phyloP scores from a whole-genome alignment of 2,113 vertebrate species.

The Amblyornis subalaris region DNA sequence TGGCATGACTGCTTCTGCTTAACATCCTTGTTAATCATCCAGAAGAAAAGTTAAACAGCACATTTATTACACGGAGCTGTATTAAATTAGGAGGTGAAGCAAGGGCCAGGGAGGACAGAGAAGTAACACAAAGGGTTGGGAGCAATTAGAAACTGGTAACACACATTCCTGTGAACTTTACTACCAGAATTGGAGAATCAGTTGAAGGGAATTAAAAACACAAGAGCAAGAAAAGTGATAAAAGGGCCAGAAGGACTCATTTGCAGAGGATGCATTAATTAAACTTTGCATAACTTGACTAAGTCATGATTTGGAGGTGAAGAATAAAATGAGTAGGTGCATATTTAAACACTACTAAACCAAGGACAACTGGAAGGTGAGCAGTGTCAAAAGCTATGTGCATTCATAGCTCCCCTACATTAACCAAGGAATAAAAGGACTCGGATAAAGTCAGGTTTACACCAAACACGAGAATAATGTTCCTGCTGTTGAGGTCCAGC shows the following conservation, averaged over 20 bases:
- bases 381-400: background rate
- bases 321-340: background rate
- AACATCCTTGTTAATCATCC: slow-evolving; percentile 37
- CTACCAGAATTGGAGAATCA: background rate
- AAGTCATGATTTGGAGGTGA: background rate
- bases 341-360: background rate
- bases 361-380: background rate
- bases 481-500: background rate
- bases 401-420: background rate
- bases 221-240: slow-evolving; percentile 4
- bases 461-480: background rate
- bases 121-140: slow-evolving; percentile 21
- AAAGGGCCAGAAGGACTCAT: background rate
- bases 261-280: background rate
- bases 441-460: background rate
- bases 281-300: background rate
- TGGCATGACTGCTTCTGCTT: slow-evolving; percentile 18
- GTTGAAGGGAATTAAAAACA: slow-evolving; percentile 11
- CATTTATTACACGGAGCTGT: slow-evolving; percentile 38
- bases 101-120: slow-evolving; percentile 22
- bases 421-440: background rate
- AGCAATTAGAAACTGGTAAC: slow-evolving; percentile 23
- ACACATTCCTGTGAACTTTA: background rate
- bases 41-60: slow-evolving; percentile 48
- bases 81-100: slow-evolving; percentile 46